phyloP scores from a whole-genome alignment of 2,888 invertebrate genomes.

The Hipparchia sbordonii region DNA sequence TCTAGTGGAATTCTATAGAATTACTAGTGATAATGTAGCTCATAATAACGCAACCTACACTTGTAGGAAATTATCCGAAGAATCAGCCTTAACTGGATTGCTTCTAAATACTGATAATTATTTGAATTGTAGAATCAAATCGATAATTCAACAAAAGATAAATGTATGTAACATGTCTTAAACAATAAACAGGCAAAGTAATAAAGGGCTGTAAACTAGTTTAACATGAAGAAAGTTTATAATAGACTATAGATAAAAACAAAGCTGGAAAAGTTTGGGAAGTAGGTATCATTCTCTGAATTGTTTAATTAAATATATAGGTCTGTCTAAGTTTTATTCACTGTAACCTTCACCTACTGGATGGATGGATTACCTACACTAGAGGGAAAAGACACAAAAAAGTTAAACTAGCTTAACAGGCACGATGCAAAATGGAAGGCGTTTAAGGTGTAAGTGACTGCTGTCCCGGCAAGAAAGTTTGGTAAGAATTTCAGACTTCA shows the following conservation, averaged over 20 bases:
- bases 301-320: background rate
- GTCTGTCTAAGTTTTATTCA: too few relatives aligned
- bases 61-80: too few relatives aligned
- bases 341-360: too few relatives aligned
- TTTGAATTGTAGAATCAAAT: background rate
- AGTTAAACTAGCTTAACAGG: slow-evolving; percentile 18
- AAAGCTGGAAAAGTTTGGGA: background rate
- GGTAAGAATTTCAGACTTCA: too few relatives aligned
- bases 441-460: slow-evolving; percentile 37
- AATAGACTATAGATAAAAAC: background rate
- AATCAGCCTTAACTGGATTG: background rate
- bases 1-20: background rate
- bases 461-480: slow-evolving; percentile 51
- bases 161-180: too few relatives aligned
- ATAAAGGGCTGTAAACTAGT: background rate
- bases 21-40: background rate
- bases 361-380: too few relatives aligned
- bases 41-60: background rate
- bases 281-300: background rate
- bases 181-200: too few relatives aligned
- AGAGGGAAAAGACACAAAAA: too few relatives aligned
- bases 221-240: background rate
- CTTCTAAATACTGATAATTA: background rate
- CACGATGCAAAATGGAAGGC: slow-evolving; percentile 27
- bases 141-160: too few relatives aligned